Evolutionary conservation across 2,113 vertebrate species (phyloP), one percentile per base, ranked within the genome.

Genomic region (Dipodomys ordii): DNA sequence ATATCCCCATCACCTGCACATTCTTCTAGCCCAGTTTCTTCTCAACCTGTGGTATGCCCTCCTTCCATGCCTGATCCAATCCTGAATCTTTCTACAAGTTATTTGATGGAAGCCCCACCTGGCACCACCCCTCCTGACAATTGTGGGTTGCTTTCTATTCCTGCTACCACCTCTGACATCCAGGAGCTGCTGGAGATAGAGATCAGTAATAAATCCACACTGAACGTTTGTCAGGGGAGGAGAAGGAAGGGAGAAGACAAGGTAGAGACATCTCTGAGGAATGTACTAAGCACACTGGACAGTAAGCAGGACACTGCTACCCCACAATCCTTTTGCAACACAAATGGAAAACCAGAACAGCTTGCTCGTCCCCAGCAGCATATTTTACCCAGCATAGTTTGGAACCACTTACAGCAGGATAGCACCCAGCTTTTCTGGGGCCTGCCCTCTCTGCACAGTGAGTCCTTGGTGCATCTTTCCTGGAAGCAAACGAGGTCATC

Each of bases 361-460:
- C 23, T 64, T 7, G 13, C 39, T 10, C 30, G 60, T 71, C 16
- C 30, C 7, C 77, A 72, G 32, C 44, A 68, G 64, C 30, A 60
- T n/a, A 44, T 22, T 6, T 23, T 20, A 67, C 53, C 7, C 25
- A 19, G 46, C 5, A 2, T 16, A 30, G 16, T 44, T 10, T 9
- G 23, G 23, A 39, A 71, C 30, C 6, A 49, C 12, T 20, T 25
- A 46, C 46, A 81, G 0, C 9, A 30, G 0, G 22, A 39, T 25
- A 28, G 13, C 7, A 77, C 11, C 11, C 87, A 93, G 44, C 22
- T 71, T 15, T 86, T 77, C n/a, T 44, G 82, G 77, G 77, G 76
- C 44, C 87, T 65, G 19, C 87, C 64, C 20, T 71, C 39, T 64
- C 91, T 71, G 11, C 82, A 90, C 69, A 82, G 77, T 13, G 87